These are phyloP conservation scores for Tinamus guttatus DNA, from an alignment of 2,113 vertebrate species.

Conservation along the genomic window DNA sequence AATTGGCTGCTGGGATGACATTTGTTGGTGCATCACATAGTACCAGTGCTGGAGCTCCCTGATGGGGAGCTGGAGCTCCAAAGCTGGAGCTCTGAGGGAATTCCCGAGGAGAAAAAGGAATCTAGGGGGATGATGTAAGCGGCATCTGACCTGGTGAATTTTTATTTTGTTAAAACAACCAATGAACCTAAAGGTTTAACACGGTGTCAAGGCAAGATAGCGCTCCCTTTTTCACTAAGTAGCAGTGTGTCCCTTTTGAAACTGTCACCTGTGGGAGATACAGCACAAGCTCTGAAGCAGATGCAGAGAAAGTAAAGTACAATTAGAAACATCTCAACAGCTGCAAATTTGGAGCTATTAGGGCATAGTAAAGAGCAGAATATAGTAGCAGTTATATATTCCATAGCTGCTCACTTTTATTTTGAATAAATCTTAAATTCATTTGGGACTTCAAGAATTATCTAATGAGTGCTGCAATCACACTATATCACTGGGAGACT, in stretches of 20 bases:
- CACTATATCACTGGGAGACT: not conserved
- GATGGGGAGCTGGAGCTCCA: no score
- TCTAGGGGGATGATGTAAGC: not conserved
- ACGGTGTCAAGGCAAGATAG: not conserved
- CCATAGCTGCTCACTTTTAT: not conserved
- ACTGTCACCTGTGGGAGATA: fast-evolving
- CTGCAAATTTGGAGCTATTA: not conserved
- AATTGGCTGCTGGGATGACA: not conserved
- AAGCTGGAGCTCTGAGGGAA: not conserved
- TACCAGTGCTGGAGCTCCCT: fast-evolving
- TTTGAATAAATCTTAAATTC: not conserved
- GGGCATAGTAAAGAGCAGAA: not conserved
- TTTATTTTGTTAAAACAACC: not conserved
- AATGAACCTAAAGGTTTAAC: not conserved
- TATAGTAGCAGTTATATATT: not conserved
- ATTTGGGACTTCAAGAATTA: not conserved
- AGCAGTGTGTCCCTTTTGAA: not conserved
- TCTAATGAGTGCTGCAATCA: not conserved
- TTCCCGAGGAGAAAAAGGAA: not conserved
- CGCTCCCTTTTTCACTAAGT: not conserved
- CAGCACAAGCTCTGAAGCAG: not conserved
- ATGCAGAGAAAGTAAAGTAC: not conserved
- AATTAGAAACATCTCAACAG: not conserved
- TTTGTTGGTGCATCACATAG: not conserved
- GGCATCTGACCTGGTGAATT: not conserved